A percentile compares a stretch with the other conserved stretches of the same genome.
phyloP scores from a whole-genome alignment of 2,888 invertebrate species.

The Dryobota labecula region DNA sequence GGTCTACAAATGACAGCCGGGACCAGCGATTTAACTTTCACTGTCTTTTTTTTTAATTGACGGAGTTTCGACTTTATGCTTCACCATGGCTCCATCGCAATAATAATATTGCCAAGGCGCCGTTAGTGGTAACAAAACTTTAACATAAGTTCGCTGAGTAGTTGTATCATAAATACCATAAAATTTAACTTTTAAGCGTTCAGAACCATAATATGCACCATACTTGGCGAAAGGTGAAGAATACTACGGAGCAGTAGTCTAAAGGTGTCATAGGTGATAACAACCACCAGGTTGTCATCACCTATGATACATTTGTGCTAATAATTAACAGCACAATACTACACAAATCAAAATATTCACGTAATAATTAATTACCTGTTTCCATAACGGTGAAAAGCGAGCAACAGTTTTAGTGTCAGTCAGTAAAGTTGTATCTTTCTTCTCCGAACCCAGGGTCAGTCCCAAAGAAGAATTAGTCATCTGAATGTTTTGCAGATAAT shows the following conservation, averaged over 20 bases:
- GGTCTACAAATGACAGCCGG: too few species aligned
- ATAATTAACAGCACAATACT: not conserved
- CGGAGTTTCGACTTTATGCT: not conserved
- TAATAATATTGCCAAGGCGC: not conserved
- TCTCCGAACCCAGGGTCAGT: slow-evolving; percentile 73
- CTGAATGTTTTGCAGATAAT: slow-evolving; percentile 81
- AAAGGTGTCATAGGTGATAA: too few species aligned
- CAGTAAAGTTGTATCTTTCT: slow-evolving; percentile 76
- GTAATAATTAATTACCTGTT: slow-evolving; percentile 78
- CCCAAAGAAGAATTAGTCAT: slow-evolving; percentile 76
- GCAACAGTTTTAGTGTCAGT: slow-evolving; percentile 80
- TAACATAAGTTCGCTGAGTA: not conserved
- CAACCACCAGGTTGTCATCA: too few species aligned
- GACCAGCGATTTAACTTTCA: too few species aligned
- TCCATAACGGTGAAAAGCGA: slow-evolving; percentile 86
- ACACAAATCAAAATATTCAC: not conserved
- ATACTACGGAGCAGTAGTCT: too few species aligned
- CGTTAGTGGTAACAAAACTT: not conserved
- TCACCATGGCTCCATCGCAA: not conserved
- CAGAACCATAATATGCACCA: not conserved
- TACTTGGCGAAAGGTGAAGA: too few species aligned
- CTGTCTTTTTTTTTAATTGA: not conserved
- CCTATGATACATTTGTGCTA: not conserved
- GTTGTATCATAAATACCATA: not conserved
- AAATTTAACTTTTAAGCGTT: not conserved